A percentile compares a stretch with the other conserved stretches of the same genome.
Conservation (phyloP, 2,113 vertebrate genomes). For the Laterallus jamaicensis region DNA sequence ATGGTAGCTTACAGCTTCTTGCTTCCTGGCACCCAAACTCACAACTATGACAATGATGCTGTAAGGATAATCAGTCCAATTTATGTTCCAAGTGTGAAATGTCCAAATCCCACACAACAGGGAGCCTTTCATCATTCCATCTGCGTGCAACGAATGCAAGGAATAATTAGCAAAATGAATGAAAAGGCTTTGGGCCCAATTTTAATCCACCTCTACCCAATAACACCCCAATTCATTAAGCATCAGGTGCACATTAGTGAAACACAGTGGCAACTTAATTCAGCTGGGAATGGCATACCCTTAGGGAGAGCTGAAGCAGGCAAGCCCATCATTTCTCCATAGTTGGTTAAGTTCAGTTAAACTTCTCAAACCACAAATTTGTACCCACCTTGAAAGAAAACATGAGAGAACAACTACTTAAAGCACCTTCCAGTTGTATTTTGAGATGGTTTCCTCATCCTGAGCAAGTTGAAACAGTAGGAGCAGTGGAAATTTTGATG, state of each 20-base stretch:
- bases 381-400: background rate
- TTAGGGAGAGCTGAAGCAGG: background rate
- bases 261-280: constrained; percentile 46
- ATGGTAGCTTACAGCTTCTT: constrained; percentile 8
- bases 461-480: background rate
- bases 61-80: constrained; percentile 40
- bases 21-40: constrained; percentile 2
- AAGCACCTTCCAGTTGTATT: background rate
- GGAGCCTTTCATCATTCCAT: constrained; percentile 63
- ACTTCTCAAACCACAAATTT: background rate
- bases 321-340: background rate
- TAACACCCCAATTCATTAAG: constrained; percentile 53
- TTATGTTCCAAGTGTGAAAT: constrained; percentile 63
- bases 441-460: background rate
- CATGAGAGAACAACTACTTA: background rate
- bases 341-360: constrained; percentile 5
- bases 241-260: constrained; percentile 29
- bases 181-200: constrained; percentile 38
- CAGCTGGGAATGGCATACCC: constrained; percentile 13
- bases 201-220: constrained; percentile 58
- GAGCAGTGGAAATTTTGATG: background rate
- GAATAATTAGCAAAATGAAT: constrained; percentile 56
- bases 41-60: constrained; percentile 26
- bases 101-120: constrained; percentile 24
- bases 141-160: constrained; percentile 32